These are phyloP conservation scores for Leucoma salicis DNA, from an alignment of 2,888 invertebrate species.

Conservation along the genomic window DNA sequence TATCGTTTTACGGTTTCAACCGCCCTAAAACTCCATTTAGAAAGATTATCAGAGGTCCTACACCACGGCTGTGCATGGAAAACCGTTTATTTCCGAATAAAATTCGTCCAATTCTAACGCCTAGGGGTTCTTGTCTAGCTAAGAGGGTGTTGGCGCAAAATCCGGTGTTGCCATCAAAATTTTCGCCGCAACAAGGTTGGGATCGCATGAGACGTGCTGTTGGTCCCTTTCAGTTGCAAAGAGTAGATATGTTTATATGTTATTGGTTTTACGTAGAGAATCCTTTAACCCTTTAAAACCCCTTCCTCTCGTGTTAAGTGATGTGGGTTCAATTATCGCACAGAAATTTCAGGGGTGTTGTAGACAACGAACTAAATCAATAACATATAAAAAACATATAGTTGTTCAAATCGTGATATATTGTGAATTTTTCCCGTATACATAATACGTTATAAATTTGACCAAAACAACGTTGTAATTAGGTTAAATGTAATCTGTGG, in stretches of 20 bases:
- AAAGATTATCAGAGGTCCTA: conserved; percentile 59
- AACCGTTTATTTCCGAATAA: conserved; percentile 47
- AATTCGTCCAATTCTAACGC: conserved; percentile 54
- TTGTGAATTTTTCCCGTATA: conserved; percentile 28
- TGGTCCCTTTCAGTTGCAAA: conserved; percentile 42
- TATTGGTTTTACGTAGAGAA: conserved; percentile 4
- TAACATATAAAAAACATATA: background rate
- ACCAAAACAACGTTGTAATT: conserved; percentile 2
- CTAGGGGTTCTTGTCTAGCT: conserved; percentile 69
- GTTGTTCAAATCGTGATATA: conserved; percentile 19
- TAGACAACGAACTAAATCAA: background rate
- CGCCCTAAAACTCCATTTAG: conserved; percentile 67
- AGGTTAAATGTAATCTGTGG: too few relatives aligned
- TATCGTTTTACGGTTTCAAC: conserved; percentile 67
- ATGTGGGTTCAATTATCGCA: too few relatives aligned
- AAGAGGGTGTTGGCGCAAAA: conserved; percentile 71
- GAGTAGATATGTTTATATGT: conserved; percentile 4
- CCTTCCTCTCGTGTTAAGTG: too few relatives aligned
- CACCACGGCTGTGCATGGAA: conserved; percentile 64
- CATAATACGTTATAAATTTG: background rate
- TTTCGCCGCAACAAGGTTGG: conserved; percentile 73
- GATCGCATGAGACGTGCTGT: conserved; percentile 53
- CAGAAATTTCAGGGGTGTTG: too few relatives aligned
- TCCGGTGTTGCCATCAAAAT: conserved; percentile 80
- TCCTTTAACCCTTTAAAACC: too few relatives aligned